Evolutionary conservation across 2,797 vertebrate genomes (phyloP).

Genomic region (Rhinoraja longicauda): DNA sequence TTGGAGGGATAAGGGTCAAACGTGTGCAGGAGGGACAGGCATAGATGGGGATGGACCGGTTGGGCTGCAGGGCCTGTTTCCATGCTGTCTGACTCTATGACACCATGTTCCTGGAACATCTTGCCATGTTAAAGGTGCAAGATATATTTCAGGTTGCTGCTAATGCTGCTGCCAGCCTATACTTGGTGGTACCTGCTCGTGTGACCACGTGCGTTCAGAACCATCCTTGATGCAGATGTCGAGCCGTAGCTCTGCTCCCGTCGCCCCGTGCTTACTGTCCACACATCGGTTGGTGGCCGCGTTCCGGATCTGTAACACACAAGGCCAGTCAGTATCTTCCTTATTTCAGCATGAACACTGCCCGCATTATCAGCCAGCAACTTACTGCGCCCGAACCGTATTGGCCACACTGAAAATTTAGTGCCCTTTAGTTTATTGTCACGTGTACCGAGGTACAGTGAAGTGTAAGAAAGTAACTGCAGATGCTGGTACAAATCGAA

Average conservation of each 20-base stretch:
- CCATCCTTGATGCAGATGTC: constrained; percentile 77
- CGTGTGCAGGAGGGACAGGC: no score
- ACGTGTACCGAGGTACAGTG: no score
- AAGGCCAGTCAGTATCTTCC: neutral
- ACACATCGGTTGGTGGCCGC: constrained; percentile 72
- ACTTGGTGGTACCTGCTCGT: constrained; percentile 67
- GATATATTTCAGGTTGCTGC: neutral
- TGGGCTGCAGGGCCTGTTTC: no score
- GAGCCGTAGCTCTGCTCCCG: constrained; percentile 69
- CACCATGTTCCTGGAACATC: no score
- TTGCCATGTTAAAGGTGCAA: neutral
- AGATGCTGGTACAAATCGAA: no score
- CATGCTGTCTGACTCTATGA: no score
- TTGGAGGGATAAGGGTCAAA: no score
- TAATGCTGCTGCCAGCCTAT: neutral
- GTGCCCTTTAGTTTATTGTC: no score
- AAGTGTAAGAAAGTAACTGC: no score
- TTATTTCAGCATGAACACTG: neutral
- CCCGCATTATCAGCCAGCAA: neutral
- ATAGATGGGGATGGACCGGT: no score
- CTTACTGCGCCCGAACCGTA: neutral
- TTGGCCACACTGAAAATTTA: no score
- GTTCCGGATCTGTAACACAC: constrained; percentile 63
- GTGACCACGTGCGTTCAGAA: constrained; percentile 78
- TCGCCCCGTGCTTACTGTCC: constrained; percentile 78